phyloP scores from a whole-genome alignment of 2,888 invertebrate species.

The Nomada ferruginata region DNA sequence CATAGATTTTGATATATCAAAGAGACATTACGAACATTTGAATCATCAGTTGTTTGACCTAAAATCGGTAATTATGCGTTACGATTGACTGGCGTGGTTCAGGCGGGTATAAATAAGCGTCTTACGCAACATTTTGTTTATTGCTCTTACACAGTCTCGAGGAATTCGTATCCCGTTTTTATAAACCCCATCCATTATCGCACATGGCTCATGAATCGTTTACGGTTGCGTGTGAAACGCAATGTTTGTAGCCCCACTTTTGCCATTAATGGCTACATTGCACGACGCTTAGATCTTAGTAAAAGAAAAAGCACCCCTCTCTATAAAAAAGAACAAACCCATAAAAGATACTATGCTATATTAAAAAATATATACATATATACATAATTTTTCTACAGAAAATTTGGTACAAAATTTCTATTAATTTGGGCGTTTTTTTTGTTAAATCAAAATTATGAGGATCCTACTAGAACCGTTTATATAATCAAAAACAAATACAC shows the following conservation, averaged over 20 bases:
- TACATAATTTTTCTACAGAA: too few relatives aligned
- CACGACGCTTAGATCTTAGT: not conserved
- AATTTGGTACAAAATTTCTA: too few relatives aligned
- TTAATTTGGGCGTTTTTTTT: too few relatives aligned
- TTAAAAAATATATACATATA: too few relatives aligned
- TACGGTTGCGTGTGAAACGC: not conserved
- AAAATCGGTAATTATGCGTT: not conserved
- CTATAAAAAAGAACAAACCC: too few relatives aligned
- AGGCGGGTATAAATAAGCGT: conserved; percentile 59
- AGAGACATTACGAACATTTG: not conserved
- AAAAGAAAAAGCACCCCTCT: not conserved
- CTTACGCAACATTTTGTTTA: conserved; percentile 58
- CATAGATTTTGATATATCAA: not conserved
- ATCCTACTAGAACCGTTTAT: too few relatives aligned
- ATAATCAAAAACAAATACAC: too few relatives aligned
- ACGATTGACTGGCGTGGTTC: not conserved
- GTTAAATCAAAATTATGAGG: too few relatives aligned
- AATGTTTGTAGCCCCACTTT: not conserved
- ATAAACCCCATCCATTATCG: not conserved
- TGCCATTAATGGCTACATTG: not conserved
- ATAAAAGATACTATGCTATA: too few relatives aligned
- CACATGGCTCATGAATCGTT: not conserved
- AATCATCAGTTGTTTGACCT: not conserved
- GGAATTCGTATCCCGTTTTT: not conserved
- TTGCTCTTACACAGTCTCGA: conserved; percentile 12